Percentiles rank a stretch among this genome's conserved stretches.
Conservation (phyloP, 1,140 invertebrate genomes). For the Centruroides vittatus region DNA sequence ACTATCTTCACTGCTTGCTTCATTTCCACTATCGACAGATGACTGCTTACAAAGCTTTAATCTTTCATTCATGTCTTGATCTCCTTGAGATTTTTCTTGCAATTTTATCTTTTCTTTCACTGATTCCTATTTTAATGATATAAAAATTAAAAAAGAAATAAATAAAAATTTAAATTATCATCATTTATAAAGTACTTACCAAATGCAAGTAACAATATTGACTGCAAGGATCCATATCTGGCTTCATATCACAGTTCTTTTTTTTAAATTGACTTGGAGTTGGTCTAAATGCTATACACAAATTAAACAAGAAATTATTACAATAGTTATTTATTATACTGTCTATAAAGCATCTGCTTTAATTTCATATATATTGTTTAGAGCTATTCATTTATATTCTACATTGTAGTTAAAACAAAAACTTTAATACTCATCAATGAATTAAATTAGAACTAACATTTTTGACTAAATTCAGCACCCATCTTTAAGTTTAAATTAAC, state of each 20-base stretch:
- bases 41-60: slow-evolving; percentile 42
- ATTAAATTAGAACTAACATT: too few species aligned
- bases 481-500: too few species aligned
- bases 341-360: too few species aligned
- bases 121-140: background rate
- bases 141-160: background rate
- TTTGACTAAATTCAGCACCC: too few species aligned
- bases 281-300: slow-evolving; percentile 68
- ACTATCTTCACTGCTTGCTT: slow-evolving; percentile 81
- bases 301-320: too few species aligned
- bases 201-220: slow-evolving; percentile 76
- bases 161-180: slow-evolving; percentile 1
- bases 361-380: too few species aligned
- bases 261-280: slow-evolving; percentile 71
- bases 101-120: slow-evolving; percentile 8
- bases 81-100: slow-evolving; percentile 15
- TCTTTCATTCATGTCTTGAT: slow-evolving; percentile 16
- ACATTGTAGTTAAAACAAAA: too few species aligned
- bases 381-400: too few species aligned
- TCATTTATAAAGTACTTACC: slow-evolving; percentile 35
- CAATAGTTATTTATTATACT: too few species aligned
- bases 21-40: slow-evolving; percentile 73
- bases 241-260: slow-evolving; percentile 75
- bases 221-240: slow-evolving; percentile 72
- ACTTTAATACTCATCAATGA: too few species aligned